Percentiles rank a stretch among this genome's conserved stretches.
These are phyloP conservation scores for Arvicola amphibius DNA, from an alignment of 2,797 vertebrate genomes.

Conservation along the genomic window DNA sequence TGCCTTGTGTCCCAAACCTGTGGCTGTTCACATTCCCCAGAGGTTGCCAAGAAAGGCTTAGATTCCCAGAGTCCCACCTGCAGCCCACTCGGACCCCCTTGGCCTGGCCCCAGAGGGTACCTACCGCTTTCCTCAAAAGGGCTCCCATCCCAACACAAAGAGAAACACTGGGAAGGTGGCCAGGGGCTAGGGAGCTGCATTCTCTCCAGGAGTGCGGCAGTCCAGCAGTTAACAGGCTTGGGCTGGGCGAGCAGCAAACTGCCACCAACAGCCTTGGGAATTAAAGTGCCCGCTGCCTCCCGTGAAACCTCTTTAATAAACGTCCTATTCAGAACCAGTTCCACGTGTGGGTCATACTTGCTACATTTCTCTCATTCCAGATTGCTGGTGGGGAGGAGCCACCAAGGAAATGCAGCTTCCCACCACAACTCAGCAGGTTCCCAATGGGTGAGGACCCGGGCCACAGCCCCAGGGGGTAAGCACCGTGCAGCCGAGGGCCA, in stretches of 20 bases:
- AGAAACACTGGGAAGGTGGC: background rate
- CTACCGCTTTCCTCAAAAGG: slow-evolving; percentile 77
- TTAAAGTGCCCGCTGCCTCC: slow-evolving; percentile 75
- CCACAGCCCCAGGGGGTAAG: slow-evolving; percentile 42
- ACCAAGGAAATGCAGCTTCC: slow-evolving; percentile 60
- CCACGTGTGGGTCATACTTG: slow-evolving; percentile 76
- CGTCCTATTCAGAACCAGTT: slow-evolving; percentile 79
- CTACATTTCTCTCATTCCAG: slow-evolving; percentile 83
- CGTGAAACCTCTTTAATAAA: slow-evolving; percentile 75
- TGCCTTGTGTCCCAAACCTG: slow-evolving; percentile 26
- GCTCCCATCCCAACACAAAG: slow-evolving; percentile 69
- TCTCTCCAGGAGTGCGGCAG: background rate
- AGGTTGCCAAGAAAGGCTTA: background rate
- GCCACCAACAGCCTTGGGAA: slow-evolving; percentile 76
- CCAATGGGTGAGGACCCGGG: background rate
- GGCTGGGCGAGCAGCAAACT: background rate
- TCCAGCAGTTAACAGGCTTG: slow-evolving; percentile 71
- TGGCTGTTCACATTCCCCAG: background rate
- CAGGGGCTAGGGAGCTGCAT: background rate
- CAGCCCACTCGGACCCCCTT: background rate
- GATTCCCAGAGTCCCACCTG: background rate
- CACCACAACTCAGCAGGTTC: background rate
- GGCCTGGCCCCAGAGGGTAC: slow-evolving; percentile 50
- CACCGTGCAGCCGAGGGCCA: background rate
- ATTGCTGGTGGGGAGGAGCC: slow-evolving; percentile 17